These are phyloP conservation scores for Rhincodon typus DNA, from an alignment of 2,797 vertebrate genomes.

Conservation along the genomic window DNA sequence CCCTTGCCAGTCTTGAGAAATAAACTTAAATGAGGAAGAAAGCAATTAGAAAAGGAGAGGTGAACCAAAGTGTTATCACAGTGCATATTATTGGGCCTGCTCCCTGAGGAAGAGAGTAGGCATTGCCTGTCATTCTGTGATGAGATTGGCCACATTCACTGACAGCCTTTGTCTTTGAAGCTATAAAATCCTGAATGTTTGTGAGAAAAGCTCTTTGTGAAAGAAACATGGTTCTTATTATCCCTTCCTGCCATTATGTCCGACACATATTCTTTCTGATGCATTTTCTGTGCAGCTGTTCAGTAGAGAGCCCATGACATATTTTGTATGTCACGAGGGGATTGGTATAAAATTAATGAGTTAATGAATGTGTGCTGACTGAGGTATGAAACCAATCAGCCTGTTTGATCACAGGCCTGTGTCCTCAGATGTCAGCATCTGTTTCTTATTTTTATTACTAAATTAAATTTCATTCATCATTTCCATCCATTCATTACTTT, in stretches of 20 bases:
- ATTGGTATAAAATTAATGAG: neutral
- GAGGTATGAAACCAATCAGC: neutral
- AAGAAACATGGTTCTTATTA: neutral
- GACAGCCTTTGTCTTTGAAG: neutral
- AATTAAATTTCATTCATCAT: conserved; percentile 18
- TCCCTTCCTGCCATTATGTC: neutral
- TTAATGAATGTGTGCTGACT: neutral
- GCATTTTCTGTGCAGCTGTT: neutral
- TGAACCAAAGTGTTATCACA: neutral
- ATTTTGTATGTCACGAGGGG: neutral
- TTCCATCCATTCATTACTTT: neutral
- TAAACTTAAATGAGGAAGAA: neutral
- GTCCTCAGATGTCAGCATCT: neutral
- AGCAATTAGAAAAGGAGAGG: neutral
- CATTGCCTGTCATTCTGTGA: neutral
- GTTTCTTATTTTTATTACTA: neutral
- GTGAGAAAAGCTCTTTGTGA: neutral
- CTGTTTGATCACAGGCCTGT: neutral
- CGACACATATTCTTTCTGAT: neutral
- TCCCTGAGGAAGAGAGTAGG: neutral
- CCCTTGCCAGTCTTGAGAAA: neutral
- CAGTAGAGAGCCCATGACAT: neutral
- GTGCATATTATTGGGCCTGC: neutral
- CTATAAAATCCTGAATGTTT: neutral
- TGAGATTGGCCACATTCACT: neutral